Conservation (phyloP, 1,140 invertebrate genomes). For the Proales similis region DNA sequence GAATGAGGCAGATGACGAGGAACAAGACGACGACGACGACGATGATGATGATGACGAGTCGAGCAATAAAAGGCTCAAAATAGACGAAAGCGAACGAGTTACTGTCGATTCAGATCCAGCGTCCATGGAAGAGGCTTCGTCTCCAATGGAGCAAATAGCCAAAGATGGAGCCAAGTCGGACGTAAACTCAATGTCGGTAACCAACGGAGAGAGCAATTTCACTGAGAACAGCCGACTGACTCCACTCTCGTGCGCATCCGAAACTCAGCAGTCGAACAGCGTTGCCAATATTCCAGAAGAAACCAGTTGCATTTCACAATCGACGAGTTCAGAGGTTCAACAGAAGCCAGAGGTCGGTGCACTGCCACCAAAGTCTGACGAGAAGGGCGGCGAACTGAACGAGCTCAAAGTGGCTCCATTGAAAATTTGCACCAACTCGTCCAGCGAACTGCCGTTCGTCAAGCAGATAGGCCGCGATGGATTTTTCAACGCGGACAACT, state of each 20-base stretch:
- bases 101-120: background rate
- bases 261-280: too few species aligned
- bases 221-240: background rate
- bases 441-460: constrained; percentile 7
- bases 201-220: too few species aligned
- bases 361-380: background rate
- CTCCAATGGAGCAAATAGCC: background rate
- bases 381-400: too few species aligned
- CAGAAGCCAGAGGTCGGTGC: background rate
- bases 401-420: constrained; percentile 27
- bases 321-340: background rate
- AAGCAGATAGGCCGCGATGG: background rate
- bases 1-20: too few species aligned
- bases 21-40: constrained; percentile 7
- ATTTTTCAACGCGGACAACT: background rate
- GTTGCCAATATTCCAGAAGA: constrained; percentile 11
- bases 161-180: background rate
- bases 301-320: background rate
- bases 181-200: too few species aligned
- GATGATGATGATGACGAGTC: constrained; percentile 17
- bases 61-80: constrained; percentile 22
- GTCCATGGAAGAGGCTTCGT: background rate
- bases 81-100: constrained; percentile 21
- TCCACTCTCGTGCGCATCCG: background rate
- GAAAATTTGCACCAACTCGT: constrained; percentile 25